Evolutionary conservation across 2,113 vertebrate species (phyloP).

Genomic region (Istiophorus platypterus): DNA sequence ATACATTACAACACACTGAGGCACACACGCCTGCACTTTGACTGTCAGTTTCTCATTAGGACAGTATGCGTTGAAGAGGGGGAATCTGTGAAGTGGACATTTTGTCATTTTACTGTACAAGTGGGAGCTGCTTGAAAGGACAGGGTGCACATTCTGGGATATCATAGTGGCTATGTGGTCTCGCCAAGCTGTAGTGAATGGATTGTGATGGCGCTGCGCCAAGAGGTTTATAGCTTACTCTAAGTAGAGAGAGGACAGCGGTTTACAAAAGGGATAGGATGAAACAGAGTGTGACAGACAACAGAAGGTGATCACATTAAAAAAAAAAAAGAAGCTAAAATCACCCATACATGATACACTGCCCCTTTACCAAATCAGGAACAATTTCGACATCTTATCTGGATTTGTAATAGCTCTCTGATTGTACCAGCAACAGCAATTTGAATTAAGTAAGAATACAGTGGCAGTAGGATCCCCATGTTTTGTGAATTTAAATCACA

Average conservation of each 20-base stretch:
- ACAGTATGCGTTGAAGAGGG: constrained; percentile 28
- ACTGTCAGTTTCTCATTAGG: constrained; percentile 46
- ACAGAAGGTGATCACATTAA: constrained; percentile 1
- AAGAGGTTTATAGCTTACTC: constrained; percentile 64
- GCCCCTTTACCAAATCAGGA: background rate
- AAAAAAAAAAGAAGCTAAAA: background rate
- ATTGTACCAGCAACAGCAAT: background rate
- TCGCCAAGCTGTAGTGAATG: constrained; percentile 67
- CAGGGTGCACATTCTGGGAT: constrained; percentile 55
- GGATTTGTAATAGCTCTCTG: background rate
- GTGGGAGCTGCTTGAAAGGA: constrained; percentile 51
- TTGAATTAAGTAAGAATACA: background rate
- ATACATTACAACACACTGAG: background rate
- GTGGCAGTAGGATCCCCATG: background rate
- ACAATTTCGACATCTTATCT: background rate
- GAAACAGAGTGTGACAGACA: constrained; percentile 15
- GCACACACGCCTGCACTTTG: background rate
- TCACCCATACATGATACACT: background rate
- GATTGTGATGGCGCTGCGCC: constrained; percentile 68
- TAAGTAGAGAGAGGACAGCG: constrained; percentile 48
- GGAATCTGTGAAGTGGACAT: constrained; percentile 62
- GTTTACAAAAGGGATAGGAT: constrained; percentile 45
- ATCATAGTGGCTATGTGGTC: constrained; percentile 48
- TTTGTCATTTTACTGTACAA: constrained; percentile 65
- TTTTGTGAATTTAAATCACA: constrained; percentile 2